phyloP scores from a whole-genome alignment of 2,797 vertebrate species.

The Pantherophis vulpinus region DNA sequence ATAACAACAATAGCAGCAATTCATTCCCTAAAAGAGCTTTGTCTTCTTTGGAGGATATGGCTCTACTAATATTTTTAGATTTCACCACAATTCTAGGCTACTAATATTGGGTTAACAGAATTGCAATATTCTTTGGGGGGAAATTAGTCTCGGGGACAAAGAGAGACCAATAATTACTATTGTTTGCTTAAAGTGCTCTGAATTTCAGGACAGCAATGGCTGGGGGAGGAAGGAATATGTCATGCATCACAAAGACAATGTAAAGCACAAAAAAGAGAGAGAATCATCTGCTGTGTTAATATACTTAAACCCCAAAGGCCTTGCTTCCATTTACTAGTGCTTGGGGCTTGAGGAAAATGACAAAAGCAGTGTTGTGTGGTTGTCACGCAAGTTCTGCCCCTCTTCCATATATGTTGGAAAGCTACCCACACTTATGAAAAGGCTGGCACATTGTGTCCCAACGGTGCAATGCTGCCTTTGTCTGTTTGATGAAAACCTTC shows the following conservation, averaged over 20 bases:
- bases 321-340: neutral
- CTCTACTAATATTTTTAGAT: slow-evolving; percentile 29
- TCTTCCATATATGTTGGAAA: neutral
- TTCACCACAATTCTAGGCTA: slow-evolving; percentile 30
- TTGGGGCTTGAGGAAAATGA: neutral
- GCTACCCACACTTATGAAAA: neutral
- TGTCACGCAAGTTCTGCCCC: neutral
- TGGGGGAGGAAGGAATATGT: neutral
- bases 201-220: neutral
- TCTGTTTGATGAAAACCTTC: neutral
- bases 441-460: neutral
- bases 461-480: neutral
- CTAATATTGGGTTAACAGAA: slow-evolving; percentile 2
- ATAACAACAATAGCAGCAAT: neutral
- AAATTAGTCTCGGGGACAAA: slow-evolving; percentile 21
- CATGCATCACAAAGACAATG: neutral
- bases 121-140: slow-evolving; percentile 52
- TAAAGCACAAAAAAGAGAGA: neutral
- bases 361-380: neutral
- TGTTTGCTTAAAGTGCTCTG: slow-evolving; percentile 34
- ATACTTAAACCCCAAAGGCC: neutral
- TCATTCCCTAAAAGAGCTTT: neutral
- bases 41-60: slow-evolving; percentile 9
- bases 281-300: neutral
- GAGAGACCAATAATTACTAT: neutral